Evolutionary conservation across 2,113 vertebrate genomes (phyloP).

Genomic region (Hippocampus comes): DNA sequence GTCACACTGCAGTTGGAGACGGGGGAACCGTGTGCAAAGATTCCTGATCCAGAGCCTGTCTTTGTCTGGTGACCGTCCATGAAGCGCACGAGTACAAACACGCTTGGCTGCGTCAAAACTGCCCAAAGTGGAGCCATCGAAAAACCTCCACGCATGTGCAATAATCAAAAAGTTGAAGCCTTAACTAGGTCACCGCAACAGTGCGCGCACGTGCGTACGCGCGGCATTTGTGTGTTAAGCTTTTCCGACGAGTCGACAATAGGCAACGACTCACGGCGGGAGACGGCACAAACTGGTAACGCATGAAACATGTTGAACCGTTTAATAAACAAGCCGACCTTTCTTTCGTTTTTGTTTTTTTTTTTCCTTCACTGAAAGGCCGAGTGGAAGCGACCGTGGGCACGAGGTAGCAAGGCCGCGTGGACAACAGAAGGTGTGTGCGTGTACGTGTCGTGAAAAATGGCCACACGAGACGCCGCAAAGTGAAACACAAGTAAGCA

Average conservation of each 20-base stretch:
- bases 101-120: constrained; percentile 47
- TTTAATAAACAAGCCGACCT: constrained; percentile 20
- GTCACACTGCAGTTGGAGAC: constrained; percentile 19
- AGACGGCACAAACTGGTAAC: constrained; percentile 21
- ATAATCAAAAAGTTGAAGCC: constrained; percentile 46
- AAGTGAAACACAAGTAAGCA: constrained; percentile 40
- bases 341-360: constrained; percentile 11
- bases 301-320: constrained; percentile 35
- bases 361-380: constrained; percentile 26
- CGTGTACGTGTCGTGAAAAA: constrained; percentile 15
- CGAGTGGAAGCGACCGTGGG: constrained; percentile 26
- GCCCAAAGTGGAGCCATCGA: constrained; percentile 17
- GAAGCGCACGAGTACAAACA: constrained; percentile 51
- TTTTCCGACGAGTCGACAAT: constrained; percentile 31
- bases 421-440: constrained; percentile 40
- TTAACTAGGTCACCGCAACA: constrained; percentile 60
- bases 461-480: constrained; percentile 25
- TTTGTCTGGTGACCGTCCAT: constrained; percentile 49
- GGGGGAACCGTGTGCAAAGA: neutral
- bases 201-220: constrained; percentile 25
- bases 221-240: constrained; percentile 28
- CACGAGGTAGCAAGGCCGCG: constrained; percentile 19
- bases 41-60: constrained; percentile 31
- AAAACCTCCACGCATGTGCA: constrained; percentile 23
- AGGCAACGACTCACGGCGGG: constrained; percentile 30